Evolutionary conservation across 2,797 vertebrate genomes (phyloP), one percentile per base, ranked within the genome.

Genomic region (Orientallactaga sibirica): DNA sequence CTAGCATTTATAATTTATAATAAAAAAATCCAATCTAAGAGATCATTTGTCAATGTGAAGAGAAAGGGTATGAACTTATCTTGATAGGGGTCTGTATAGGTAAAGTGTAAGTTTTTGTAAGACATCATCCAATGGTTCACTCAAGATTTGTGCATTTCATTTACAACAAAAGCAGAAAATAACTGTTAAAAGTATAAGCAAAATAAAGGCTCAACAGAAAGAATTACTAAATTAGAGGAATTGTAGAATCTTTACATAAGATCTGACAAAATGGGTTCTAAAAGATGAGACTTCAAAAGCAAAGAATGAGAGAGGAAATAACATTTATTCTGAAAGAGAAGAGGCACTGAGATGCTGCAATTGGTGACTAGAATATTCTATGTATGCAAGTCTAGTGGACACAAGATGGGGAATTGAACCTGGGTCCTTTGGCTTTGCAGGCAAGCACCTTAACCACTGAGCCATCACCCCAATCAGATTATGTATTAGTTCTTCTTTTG

Each of bases 221-320:
- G 20, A 83, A 89, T 4, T 89, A 87, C 64, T 76, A 88, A 89
- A 86, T n/a, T 1, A 84, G 27, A 41, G n/a, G 25, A n/a, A 73
- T 2, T 80, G 43, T 88, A 29, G 61, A 93, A 90, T 27, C 24
- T 76, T 88, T 73, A 86, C 18, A 90, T 10, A 91, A 10, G 48
- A 90, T 84, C 20, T 83, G 9, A 94, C 64, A 87, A 79, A 93
- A 58, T 79, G n/a, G 25, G 19, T 64, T 76, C 71, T 92, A 18
- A 94, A 81, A 93, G 62, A 75, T 52, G 61, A 88, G 61, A 73
- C 73, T 95, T 91, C 68, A 84, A 76, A 80, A 91, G 62, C 3
- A 77, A n/a, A 94, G 55, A 87, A 86, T 29, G 27, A 85, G 29
- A 86, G 41, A 18, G 29, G 3, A 62, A 85, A 43, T 24, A 84